These are phyloP conservation scores for Spicauda simplicius DNA, from an alignment of 2,888 invertebrate genomes.

Conservation along the genomic window DNA sequence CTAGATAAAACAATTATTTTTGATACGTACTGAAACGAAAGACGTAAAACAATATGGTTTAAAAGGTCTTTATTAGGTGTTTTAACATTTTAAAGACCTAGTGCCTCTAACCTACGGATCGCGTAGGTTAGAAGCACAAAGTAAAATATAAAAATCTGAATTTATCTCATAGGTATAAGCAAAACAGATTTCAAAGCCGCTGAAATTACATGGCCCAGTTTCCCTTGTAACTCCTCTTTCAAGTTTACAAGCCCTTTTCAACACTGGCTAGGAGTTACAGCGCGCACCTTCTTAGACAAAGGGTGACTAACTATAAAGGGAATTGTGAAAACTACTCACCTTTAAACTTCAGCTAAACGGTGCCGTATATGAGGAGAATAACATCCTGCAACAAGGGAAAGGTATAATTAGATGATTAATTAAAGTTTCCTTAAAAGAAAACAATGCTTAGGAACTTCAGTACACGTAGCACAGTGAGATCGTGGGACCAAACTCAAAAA, in stretches of 20 bases:
- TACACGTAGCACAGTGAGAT: no score
- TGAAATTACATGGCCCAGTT: conserved; percentile 34
- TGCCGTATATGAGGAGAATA: conserved; percentile 77
- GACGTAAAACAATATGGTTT: no score
- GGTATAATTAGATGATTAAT: conserved; percentile 1
- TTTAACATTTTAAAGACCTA: no score
- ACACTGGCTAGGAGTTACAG: conserved; percentile 26
- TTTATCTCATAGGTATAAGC: neutral
- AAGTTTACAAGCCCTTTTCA: conserved; percentile 34
- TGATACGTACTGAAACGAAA: no score
- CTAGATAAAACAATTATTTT: no score
- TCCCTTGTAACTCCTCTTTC: conserved; percentile 29
- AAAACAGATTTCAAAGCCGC: neutral
- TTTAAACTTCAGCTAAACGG: conserved; percentile 76
- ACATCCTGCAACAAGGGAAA: conserved; percentile 75
- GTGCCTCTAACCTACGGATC: no score
- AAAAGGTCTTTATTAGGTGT: no score
- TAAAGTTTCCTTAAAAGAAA: neutral
- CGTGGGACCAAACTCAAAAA: no score
- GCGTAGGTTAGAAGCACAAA: no score
- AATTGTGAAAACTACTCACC: conserved; percentile 54
- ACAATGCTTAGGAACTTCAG: no score
- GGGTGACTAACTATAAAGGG: conserved; percentile 19
- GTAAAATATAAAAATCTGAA: no score
- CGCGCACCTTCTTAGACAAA: conserved; percentile 20